Evolutionary conservation across 2,113 vertebrate genomes (phyloP), one percentile per base, ranked within the genome.

Genomic region (Australoheros scitulus): DNA sequence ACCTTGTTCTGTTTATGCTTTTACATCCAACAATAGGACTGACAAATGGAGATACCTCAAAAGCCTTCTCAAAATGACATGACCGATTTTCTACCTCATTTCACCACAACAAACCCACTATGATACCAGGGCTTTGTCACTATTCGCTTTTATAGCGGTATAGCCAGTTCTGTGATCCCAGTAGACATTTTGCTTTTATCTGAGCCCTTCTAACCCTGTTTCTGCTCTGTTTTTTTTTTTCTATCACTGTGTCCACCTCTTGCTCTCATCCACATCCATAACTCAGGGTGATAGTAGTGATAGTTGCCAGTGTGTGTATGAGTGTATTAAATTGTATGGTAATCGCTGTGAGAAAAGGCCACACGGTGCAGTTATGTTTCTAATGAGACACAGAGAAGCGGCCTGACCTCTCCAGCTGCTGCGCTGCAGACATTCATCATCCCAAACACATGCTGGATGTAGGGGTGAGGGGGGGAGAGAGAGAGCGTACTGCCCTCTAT

Each of bases 321-420:
- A 84, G 70, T 80, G 61, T 79, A 76, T 89, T 88, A 78, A 83
- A 90, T 80, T 61, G 82, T 85, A 85, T 87, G 63, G 68, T 91
- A 91, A 92, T 91, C 18, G 43, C 3, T 32, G 52, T 17, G 81
- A 83, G 83, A 75, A 92, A 89, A 93, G 79, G 87, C 80, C 89
- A 87, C 65, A 60, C 34, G 1, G 79, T 81, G 88, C 77, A 74
- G 87, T 88, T 88, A 77, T 86, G 81, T 77, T 88, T 78, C 82
- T 88, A 89, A 90, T 91, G 83, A 92, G 91, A 92, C 88, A 86
- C 47, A 57, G 78, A 89, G 82, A 93, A 91, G 77, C 61, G 26
- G 85, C 47, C 83, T 90, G 91, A 92, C 87, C 87, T 88, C 87
- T 90, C 65, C 38, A 77, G 80, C 80, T 47, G 58, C 18, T 65